These are phyloP conservation scores for Craseonycteris thonglongyai DNA, from an alignment of 2,113 vertebrate genomes.

Conservation along the genomic window DNA sequence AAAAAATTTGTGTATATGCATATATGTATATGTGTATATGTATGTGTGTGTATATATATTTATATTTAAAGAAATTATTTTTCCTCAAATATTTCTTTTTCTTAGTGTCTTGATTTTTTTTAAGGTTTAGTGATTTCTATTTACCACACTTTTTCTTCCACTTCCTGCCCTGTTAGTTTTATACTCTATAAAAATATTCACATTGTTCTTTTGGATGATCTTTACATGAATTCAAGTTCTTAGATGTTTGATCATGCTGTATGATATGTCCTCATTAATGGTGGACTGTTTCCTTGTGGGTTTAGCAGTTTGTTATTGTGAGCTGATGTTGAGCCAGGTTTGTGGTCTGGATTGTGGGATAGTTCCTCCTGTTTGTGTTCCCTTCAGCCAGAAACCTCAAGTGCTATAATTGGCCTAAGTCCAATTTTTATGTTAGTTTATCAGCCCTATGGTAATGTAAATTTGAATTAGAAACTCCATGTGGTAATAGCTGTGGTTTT, in stretches of 20 bases:
- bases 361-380: not conserved
- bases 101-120: not conserved
- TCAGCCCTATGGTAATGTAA: not conserved
- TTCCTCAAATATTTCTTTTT: not conserved
- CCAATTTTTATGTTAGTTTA: not conserved
- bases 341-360: not conserved
- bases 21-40: too few species aligned
- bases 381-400: conserved; percentile 8
- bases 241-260: not conserved
- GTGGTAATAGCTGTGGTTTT: not conserved
- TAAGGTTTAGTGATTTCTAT: not conserved
- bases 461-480: not conserved
- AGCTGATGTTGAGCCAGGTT: not conserved
- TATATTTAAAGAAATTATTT: not conserved
- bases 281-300: not conserved
- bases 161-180: not conserved
- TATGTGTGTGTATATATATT: not conserved
- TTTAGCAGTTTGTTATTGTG: not conserved
- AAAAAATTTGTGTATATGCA: too few species aligned
- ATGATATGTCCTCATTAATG: not conserved
- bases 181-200: not conserved
- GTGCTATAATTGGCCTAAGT: not conserved
- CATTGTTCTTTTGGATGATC: not conserved
- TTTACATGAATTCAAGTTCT: not conserved
- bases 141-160: not conserved